These are phyloP conservation scores for Ctena decussata DNA, from an alignment of 2,888 invertebrate genomes.

Conservation along the genomic window DNA sequence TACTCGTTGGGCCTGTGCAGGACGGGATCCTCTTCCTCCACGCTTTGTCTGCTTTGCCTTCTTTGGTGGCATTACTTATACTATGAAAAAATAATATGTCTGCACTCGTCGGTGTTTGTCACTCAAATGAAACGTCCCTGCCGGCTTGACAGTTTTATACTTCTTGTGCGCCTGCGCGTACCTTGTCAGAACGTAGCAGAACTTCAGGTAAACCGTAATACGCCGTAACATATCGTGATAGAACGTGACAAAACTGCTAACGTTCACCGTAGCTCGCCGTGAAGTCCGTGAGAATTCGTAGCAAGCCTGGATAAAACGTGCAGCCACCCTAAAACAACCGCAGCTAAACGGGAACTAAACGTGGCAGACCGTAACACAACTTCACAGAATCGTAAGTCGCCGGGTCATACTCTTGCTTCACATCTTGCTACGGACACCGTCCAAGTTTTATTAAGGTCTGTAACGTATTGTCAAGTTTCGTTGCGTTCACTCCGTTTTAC, in stretches of 20 bases:
- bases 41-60: background rate
- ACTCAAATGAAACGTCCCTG: background rate
- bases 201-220: constrained; percentile 1
- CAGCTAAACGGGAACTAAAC: background rate
- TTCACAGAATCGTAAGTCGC: background rate
- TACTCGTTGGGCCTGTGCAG: background rate
- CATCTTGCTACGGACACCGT: background rate
- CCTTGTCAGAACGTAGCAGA: background rate
- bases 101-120: background rate
- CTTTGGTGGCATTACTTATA: background rate
- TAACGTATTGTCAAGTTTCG: no score
- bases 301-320: background rate
- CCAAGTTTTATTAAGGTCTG: background rate
- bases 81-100: background rate
- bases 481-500: no score
- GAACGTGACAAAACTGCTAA: background rate
- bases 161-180: background rate
- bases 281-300: background rate
- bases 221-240: background rate
- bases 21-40: background rate
- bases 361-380: background rate
- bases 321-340: background rate
- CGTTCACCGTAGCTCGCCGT: background rate
- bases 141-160: background rate
- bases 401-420: background rate